These are phyloP conservation scores for Protonibea diacanthus DNA, from an alignment of 2,797 vertebrate species.

Conservation along the genomic window DNA sequence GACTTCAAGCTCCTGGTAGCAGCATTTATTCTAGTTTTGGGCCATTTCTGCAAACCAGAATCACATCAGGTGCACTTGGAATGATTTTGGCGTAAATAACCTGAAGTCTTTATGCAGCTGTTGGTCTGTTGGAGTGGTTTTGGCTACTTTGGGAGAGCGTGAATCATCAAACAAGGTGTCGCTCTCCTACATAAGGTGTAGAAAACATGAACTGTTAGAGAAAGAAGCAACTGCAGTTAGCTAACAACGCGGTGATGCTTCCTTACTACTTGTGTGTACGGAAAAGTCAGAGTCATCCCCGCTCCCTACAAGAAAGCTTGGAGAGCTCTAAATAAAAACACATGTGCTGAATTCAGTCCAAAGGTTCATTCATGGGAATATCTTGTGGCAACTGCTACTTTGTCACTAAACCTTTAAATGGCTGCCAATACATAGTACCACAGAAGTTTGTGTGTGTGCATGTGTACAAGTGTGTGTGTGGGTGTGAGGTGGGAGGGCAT, in stretches of 20 bases:
- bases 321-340: slow-evolving; percentile 80
- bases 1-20: slow-evolving; percentile 5
- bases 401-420: slow-evolving; percentile 76
- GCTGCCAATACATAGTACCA: slow-evolving; percentile 71
- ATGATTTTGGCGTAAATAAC: slow-evolving; percentile 1
- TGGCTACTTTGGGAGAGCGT: not conserved
- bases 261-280: slow-evolving; percentile 46
- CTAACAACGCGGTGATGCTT: slow-evolving; percentile 47
- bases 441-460: slow-evolving; percentile 45
- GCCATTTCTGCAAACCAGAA: slow-evolving; percentile 18
- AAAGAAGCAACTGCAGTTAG: slow-evolving; percentile 34
- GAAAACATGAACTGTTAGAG: slow-evolving; percentile 28
- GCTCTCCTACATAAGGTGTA: slow-evolving; percentile 23
- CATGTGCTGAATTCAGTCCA: slow-evolving; percentile 76
- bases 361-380: slow-evolving; percentile 77
- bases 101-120: slow-evolving; percentile 27
- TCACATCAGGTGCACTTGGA: slow-evolving; percentile 34
- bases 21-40: slow-evolving; percentile 21
- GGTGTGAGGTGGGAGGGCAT: slow-evolving; percentile 48
- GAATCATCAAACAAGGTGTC: slow-evolving; percentile 35
- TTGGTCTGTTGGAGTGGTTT: slow-evolving; percentile 3
- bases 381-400: slow-evolving; percentile 75
- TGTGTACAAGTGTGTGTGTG: slow-evolving; percentile 10
- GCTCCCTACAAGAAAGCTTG: slow-evolving; percentile 46
- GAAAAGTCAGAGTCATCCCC: slow-evolving; percentile 71